Evolutionary conservation across 2,888 invertebrate species (phyloP), one percentile per base, ranked within the genome.

Genomic region (Bugulina stolonifera): DNA sequence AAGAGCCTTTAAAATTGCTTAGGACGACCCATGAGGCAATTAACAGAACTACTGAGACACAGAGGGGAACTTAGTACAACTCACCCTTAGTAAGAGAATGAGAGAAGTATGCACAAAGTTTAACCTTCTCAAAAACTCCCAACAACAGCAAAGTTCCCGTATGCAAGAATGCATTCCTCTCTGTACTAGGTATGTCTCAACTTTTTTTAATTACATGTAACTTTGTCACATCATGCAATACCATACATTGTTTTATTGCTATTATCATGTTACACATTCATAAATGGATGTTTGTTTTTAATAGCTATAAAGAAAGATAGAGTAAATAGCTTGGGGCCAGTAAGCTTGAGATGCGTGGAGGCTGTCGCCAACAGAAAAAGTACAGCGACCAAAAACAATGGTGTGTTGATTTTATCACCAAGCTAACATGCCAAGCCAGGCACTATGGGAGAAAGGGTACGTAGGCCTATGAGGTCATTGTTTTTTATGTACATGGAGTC

Each of bases 131-230:
- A 57, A 25, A 25, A n/a, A 5, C 5, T 57, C 14, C 25, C 5
- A 57, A 18, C n/a, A 5, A 57, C 57, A 57, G n/a, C 57, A 57
- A 57, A 57, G 57, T 57, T n/a, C 57, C 57, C 25, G 57, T 57
- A 57, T 57, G 57, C 57, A 57, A 57, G 25, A 25, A n/a, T n/a
- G 57, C 57, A n/a, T 57, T 57, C 25, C 57, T 57, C 25, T 57
- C 57, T n/a, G 23, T n/a, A 57, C 57, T 57, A 57, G 57, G 57
- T 57, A 57, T 5, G 57, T 52, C 22, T 25, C 18, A 57, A n/a
- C n/a, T n/a, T n/a, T n/a, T n/a, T n/a, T n/a, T n/a, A n/a, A n/a
- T n/a, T n/a, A n/a, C n/a, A n/a, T n/a, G n/a, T n/a, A n/a, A n/a
- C n/a, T n/a, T n/a, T n/a, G n/a, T 25, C 57, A 5, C 25, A n/a